Evolutionary conservation across 2,113 vertebrate species (phyloP), one percentile per base, ranked within the genome.

Genomic region (Colinus virginianus): DNA sequence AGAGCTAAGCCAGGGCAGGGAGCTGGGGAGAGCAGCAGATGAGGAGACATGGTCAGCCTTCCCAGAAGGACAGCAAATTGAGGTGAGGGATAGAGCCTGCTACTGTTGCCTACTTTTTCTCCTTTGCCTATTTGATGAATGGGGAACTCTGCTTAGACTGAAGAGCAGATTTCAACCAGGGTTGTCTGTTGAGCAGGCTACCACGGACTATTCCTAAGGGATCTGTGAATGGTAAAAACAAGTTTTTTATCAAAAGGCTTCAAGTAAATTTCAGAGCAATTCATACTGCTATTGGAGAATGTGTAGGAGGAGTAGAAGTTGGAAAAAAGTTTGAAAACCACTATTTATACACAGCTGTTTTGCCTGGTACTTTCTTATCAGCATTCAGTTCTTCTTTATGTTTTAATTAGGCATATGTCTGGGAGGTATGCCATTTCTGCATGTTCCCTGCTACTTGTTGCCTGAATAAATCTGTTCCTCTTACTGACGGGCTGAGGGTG

Each of bases 341-440:
- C 40, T 81, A 1, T 62, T 87, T 32, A 43, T 62, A 18, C 30
- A 16, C 6, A 55, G 19, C 38, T 87, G 21, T 81, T 78, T 62
- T 3, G 2, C 32, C 11, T 80, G 34, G 9, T 68, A 38, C 49
- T 82, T 77, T 84, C 43, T 46, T 58, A 1, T 40, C 32, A 15
- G 68, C 23, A 46, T 77, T 43, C 46, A 11, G 14, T 67, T 53
- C 53, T 20, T 13, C 43, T 80, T 69, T 79, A 51, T 58, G n/a
- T 36, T 78, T 83, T 51, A 43, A 2, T 46, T 40, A 51, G 61
- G 40, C 0, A 0, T 5, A 36, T 0, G 3, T 42, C 49, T 82
- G 40, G 58, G 66, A 87, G 77, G 30, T 55, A 4, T 76, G 32
- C 53, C 26, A 7, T 63, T 70, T 74, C 7, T 63, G 16, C 1